Evolutionary conservation across 2,797 vertebrate species (phyloP), one percentile per base, ranked within the genome.

Genomic region (Artibeus jamaicensis): DNA sequence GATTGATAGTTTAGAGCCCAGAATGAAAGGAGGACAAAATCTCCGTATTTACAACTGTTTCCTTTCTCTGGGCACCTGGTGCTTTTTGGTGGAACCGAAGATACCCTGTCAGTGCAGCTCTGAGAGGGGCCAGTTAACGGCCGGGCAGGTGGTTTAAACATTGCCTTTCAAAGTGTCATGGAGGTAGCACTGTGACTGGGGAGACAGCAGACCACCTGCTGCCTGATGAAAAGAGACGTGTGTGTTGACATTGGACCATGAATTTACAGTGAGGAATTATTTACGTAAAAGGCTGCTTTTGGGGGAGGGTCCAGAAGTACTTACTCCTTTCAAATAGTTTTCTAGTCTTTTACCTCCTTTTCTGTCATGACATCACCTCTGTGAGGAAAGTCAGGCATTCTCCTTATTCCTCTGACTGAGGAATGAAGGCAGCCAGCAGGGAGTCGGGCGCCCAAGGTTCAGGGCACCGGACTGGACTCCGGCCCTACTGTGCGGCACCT

Each of bases 11-110:
- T 88, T 71, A 89, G 37, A 89, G 67, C 79, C 3, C 67, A 91
- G 34, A 74, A 78, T 76, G 67, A 84, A 96, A 89, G 16, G 57
- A 83, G 74, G 76, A 89, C 32, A 77, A 18, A 37, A 39, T 92
- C 59, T 95, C 87, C 89, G 15, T 42, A 57, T 92, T 94, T 79
- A 50, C n/a, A 65, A n/a, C 29, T 53, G 5, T 34, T 71, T 81
- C 34, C 81, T 96, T 90, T 48, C 65, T 86, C 59, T 89, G 70
- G 65, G 86, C 76, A 93, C 71, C 84, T 96, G 87, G 65, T 86
- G 14, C 71, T 85, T 94, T 91, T 55, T 74, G 71, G 53, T 94
- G 48, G 42, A 57, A 79, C 70, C 93, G 15, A 93, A 76, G 84
- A 90, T 92, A 81, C 6, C 81, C 15, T 81, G 48, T 87, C 67